phyloP scores from a whole-genome alignment of 2,113 vertebrate genomes.

The human (Homo sapiens) region GRCh38 chr20:6745001-6745500 shows the following conservation, averaged over 20 bases:
- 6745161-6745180: slow-evolving; percentile 70
- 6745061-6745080: slow-evolving; percentile 76
- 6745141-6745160: slow-evolving; percentile 60
- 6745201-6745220: slow-evolving; percentile 26
- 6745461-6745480: background rate
- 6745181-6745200: slow-evolving; percentile 52
- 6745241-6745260: slow-evolving; percentile 8
- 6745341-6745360: background rate
- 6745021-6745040: slow-evolving; percentile 84
- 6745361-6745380: background rate
- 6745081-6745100: slow-evolving; percentile 74
- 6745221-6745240: background rate
- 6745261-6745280: background rate
- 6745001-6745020: slow-evolving; percentile 89
- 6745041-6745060: slow-evolving; percentile 81
- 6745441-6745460: background rate
- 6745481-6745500: background rate
- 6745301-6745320: background rate
- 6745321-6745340: background rate
- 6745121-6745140: slow-evolving; percentile 67
- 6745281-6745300: background rate
- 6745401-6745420: background rate
- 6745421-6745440: background rate
- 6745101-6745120: slow-evolving; percentile 67
- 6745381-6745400: background rate